phyloP scores from a whole-genome alignment of 2,888 invertebrate species.

The Hypsopygia costalis region DNA sequence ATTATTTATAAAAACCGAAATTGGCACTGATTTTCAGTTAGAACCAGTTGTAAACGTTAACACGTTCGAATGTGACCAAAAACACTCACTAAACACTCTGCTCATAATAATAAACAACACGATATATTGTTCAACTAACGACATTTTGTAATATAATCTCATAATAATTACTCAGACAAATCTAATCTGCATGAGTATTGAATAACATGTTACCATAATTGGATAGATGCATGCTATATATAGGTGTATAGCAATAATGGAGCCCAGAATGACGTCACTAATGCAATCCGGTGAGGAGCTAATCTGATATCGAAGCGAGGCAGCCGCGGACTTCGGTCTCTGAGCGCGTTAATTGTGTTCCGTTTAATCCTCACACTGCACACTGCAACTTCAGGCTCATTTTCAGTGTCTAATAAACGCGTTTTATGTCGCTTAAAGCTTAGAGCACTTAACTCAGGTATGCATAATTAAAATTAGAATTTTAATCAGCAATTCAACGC shows the following conservation, averaged over 20 bases:
- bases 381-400: conserved; percentile 68
- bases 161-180: conserved; percentile 37
- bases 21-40: too few species aligned
- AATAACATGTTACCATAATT: conserved; percentile 50
- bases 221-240: conserved; percentile 36
- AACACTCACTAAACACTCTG: too few species aligned
- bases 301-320: conserved; percentile 70
- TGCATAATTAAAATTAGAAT: background rate
- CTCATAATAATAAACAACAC: too few species aligned
- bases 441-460: too few species aligned
- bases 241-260: conserved; percentile 21
- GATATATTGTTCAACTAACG: too few species aligned
- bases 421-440: background rate
- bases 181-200: conserved; percentile 63
- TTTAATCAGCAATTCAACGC: background rate
- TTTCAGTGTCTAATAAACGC: conserved; percentile 53
- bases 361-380: conserved; percentile 51
- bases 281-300: conserved; percentile 68
- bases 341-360: conserved; percentile 62
- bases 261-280: conserved; percentile 52
- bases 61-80: too few species aligned
- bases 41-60: too few species aligned
- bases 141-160: background rate
- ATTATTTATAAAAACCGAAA: too few species aligned
- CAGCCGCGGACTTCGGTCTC: conserved; percentile 56